Evolutionary conservation across 2,888 invertebrate species (phyloP), one percentile per base, ranked within the genome.

Genomic region (Ochropacha duplaris): DNA sequence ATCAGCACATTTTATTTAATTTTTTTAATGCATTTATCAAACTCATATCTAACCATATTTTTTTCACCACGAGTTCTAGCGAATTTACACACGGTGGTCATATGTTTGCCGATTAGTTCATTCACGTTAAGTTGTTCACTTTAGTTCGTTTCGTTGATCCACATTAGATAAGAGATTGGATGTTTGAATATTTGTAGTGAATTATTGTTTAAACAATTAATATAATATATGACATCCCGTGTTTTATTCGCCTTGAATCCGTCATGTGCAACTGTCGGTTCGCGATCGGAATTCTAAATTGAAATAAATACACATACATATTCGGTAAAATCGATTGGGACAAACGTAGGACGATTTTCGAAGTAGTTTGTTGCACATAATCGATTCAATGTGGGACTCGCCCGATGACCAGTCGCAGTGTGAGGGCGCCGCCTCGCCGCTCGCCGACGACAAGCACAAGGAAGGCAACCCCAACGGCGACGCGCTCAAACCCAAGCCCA

Each of bases 361-460:
- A 81, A 93, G 93, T 93, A 93, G 93, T 86, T 88, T 93, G 92
- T 93, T 93, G 93, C 93, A 93, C 93, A 93, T 93, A 92, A 93
- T 93, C 89, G 93, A 93, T 93, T 93, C 93, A 93, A 84, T 93
- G 93, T 93, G 93, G 93, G 93, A 93, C 90, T 93, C 93, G 91
- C 88, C 93, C 87, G 93, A 92, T 88, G 93, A 93, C 90, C 87
- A 85, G 85, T 92, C 93, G 89, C 93, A 93, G 93, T 87, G 93
- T 81, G 92, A 92, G 84, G 88, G 83, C 62, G 86, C 81, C 65
- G 74, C 79, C 65, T 82, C 88, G 71, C 87, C 85, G 68, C 81
- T 86, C 59, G 79, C 77, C 76, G 79, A 84, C 70, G 71, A 86
- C 75, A 79, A 84, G 70, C 82, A 84, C 69, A 86, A 86, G 68